Conservation (phyloP, 2,113 vertebrate genomes). For the Sander lucioperca region DNA sequence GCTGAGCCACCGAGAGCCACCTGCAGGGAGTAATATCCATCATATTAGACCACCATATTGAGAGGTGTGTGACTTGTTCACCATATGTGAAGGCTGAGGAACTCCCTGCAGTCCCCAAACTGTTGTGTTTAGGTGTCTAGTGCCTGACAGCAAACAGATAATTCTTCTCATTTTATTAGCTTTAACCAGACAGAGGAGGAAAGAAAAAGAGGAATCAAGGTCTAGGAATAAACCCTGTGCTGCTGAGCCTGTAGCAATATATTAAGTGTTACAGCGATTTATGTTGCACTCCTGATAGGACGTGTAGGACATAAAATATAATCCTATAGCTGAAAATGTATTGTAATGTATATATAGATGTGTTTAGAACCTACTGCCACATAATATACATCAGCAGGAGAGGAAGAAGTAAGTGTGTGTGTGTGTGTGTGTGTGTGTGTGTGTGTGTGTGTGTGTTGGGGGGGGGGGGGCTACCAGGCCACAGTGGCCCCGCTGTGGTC, state of each 20-base stretch:
- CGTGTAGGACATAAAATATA: conserved; percentile 66
- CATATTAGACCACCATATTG: conserved; percentile 58
- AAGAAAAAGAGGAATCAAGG: conserved; percentile 63
- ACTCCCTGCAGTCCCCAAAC: conserved; percentile 49
- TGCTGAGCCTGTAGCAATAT: conserved; percentile 54
- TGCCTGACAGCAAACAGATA: conserved; percentile 61
- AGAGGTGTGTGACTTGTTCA: conserved; percentile 41
- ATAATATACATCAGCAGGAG: conserved; percentile 53
- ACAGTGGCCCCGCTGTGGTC: conserved; percentile 55
- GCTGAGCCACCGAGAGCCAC: conserved; percentile 31
- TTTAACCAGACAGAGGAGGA: conserved; percentile 67
- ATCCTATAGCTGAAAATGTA: conserved; percentile 56
- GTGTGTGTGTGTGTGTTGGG: neutral
- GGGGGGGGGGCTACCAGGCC: neutral
- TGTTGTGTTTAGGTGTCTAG: conserved; percentile 47
- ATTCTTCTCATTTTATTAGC: conserved; percentile 65
- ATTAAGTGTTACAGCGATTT: conserved; percentile 71
- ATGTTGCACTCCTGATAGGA: conserved; percentile 58
- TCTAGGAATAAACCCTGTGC: conserved; percentile 63
- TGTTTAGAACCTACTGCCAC: conserved; percentile 52
- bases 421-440: conserved; percentile 14
- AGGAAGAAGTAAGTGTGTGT: conserved; percentile 48
- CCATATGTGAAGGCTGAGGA: conserved; percentile 34
- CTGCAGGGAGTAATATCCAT: conserved; percentile 58
- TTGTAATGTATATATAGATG: conserved; percentile 35